Evolutionary conservation across 2,888 invertebrate species (phyloP), one percentile per base, ranked within the genome.

Genomic region (Octodonta nipae): DNA sequence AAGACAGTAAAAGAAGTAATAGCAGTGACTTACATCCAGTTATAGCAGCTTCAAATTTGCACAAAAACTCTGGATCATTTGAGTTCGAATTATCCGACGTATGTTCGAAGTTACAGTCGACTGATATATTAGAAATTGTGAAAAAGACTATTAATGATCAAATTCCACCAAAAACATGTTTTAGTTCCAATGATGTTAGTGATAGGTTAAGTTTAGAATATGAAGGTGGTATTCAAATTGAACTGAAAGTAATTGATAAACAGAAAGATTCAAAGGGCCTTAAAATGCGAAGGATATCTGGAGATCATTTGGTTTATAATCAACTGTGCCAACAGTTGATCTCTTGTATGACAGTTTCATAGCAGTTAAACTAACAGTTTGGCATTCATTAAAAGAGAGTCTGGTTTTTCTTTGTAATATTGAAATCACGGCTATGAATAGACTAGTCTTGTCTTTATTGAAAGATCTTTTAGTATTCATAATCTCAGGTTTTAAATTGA

Each of bases 261-360:
- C 61, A 51, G 30, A 56, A 76, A 52, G 78, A 79, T 51, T 75
- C 74, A 30, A 85, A 84, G 47, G 85, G 85, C 5, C 68, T 88
- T 47, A 86, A 87, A 48, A 74, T 89, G 75, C 65, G 87, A 33
- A 66, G 87, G 52, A 84, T 89, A 48, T 86, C 86, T 0, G 88
- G 88, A 4, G 88, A 89, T 60, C 84, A 84, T 60, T 67, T 79
- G 46, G 84, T 86, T 54, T 88, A 87, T 54, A 84, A 83, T 40
- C 83, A 85, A 58, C 68, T 88, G 24, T 88, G 88, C 60, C 82
- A 86, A 55, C 85, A 87, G 61, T 63, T 89, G 48, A 84, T 88
- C 37, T 83, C 83, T 30, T 85, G 84, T 55, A 76, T 88, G 67
- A 81, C 81, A 35, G 82, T 81, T 55, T 83, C 63, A 47, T 63